Percentiles rank a stretch among this genome's conserved stretches.
Evolutionary conservation across 1,140 invertebrate species (phyloP).

Genomic region (Habropoda laboriosa): DNA sequence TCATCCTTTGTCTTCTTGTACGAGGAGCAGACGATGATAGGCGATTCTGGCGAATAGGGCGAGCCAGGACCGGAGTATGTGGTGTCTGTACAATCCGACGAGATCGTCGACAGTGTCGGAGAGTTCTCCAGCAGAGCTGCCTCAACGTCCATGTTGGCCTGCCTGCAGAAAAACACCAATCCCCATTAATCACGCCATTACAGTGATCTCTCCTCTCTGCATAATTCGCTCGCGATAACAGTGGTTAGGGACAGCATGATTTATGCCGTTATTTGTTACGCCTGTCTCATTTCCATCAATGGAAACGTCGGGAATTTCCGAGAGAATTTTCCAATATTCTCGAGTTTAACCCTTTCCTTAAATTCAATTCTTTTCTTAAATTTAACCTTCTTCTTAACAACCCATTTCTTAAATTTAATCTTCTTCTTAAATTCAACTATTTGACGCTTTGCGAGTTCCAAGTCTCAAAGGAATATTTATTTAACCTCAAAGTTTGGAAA

Average conservation of each 20-base stretch:
- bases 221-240: not conserved
- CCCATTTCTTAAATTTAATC: too few species aligned
- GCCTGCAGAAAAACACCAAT: not conserved
- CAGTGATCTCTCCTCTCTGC: not conserved
- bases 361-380: too few species aligned
- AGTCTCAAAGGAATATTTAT: too few species aligned
- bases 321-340: too few species aligned
- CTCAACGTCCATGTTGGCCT: constrained; percentile 76
- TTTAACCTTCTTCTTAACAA: too few species aligned
- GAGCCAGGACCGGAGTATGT: constrained; percentile 69
- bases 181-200: not conserved
- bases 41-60: constrained; percentile 67
- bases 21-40: constrained; percentile 68
- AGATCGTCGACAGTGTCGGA: constrained; percentile 76
- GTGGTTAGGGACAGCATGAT: not conserved
- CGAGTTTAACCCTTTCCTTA: too few species aligned
- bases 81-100: constrained; percentile 74
- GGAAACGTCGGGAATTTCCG: too few species aligned
- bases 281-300: too few species aligned
- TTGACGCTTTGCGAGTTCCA: too few species aligned
- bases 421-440: too few species aligned
- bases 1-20: constrained; percentile 72
- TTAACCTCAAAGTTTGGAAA: too few species aligned
- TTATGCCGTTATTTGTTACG: too few species aligned
- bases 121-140: constrained; percentile 76